Evolutionary conservation across 1,140 invertebrate species (phyloP), one percentile per base, ranked within the genome.

Genomic region (Lepidotrigona ventralis): DNA sequence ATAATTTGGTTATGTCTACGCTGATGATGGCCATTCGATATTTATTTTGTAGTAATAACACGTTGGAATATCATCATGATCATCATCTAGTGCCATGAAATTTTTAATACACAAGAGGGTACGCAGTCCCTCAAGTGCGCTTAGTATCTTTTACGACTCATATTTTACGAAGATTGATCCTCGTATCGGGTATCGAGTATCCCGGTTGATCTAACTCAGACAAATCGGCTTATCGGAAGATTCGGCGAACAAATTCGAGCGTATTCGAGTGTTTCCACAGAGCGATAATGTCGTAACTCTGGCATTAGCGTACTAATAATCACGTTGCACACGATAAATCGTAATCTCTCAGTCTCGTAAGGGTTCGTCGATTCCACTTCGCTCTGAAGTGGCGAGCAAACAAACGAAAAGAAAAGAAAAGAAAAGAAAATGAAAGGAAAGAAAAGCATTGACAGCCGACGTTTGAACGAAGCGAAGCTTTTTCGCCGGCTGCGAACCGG

Each of bases 391-490:
- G 19, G 0, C 6, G 29, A 39, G 19, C n/a, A 46, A 74, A 58
- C 17, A n/a, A 11, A 19, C n/a, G 15, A n/a, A 51, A 51, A 1
- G n/a, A 58, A 17, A 58, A 21, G 12, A n/a, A 23, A 33, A 39
- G 12, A 11, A 33, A 23, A 19, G 26, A 2, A 53, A 12, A 21
- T 2, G 5, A 39, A 46, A 46, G 39, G 0, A 46, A 26, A n/a
- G 15, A 39, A 68, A 33, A 33, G 8, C 5, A 33, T 9, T 46
- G 39, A 46, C 39, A 8, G 5, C 29, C 23, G 26, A 58, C 26
- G 39, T 58, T 74, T 58, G 8, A 58, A 71, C 69, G 54, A 29
- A 21, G 72, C 72, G 23, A 74, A 58, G 60, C 53, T 66, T 77
- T 77, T 77, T 66, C 39, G 33, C 46, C 26, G 8, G 46, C 29